phyloP scores from a whole-genome alignment of 1,140 invertebrate genomes.

The Panagrolaimus sp. region DNA sequence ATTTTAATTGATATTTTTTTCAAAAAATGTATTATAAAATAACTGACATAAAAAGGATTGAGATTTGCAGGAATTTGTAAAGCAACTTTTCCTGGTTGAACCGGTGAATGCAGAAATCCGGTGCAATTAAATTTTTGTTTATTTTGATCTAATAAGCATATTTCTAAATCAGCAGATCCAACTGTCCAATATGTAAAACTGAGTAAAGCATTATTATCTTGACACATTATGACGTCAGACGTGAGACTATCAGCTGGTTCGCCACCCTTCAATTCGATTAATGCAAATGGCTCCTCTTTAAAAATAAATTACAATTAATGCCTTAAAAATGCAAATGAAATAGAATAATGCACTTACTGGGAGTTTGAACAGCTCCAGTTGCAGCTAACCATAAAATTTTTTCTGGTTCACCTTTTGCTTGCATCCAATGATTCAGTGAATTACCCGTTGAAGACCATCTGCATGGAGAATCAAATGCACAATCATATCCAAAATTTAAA shows the following conservation, averaged over 20 bases:
- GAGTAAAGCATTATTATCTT: constrained; percentile 39
- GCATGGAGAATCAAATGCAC: constrained; percentile 48
- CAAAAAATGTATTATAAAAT: background rate
- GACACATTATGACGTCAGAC: constrained; percentile 49
- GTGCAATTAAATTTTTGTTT: constrained; percentile 51
- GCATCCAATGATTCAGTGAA: constrained; percentile 41
- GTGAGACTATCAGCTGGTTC: constrained; percentile 39
- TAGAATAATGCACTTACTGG: constrained; percentile 32
- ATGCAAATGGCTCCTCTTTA: constrained; percentile 49
- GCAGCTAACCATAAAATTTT: constrained; percentile 53
- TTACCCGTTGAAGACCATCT: constrained; percentile 39
- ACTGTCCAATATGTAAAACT: constrained; percentile 56
- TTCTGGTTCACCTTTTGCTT: constrained; percentile 53
- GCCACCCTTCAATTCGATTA: constrained; percentile 45
- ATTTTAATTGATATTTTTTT: too few species aligned
- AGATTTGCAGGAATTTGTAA: constrained; percentile 52
- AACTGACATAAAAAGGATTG: constrained; percentile 47
- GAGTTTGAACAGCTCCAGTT: constrained; percentile 56
- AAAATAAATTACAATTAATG: constrained; percentile 6
- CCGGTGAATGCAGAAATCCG: constrained; percentile 46
- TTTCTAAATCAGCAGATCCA: constrained; percentile 47
- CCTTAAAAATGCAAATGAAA: too few species aligned
- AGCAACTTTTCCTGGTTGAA: constrained; percentile 57
- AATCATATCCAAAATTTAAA: constrained; percentile 41
- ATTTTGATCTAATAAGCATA: constrained; percentile 50